Percentiles rank a stretch among this genome's conserved stretches.
Conservation (phyloP, 2,113 vertebrate genomes). For the Marmota flaviventris region DNA sequence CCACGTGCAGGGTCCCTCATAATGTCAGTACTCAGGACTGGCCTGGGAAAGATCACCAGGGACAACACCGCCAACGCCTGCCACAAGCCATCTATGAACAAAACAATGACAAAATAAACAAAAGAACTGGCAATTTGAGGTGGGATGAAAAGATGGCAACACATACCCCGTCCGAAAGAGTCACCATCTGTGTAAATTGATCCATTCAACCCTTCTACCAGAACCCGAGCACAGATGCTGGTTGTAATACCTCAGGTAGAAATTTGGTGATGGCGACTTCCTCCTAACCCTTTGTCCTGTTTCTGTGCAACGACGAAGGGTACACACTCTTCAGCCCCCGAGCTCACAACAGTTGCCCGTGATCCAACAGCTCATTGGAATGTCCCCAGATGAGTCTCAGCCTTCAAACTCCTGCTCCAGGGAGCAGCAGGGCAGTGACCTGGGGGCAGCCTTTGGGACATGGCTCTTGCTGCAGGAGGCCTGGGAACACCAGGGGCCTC, state of each 20-base stretch:
- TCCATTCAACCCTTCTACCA: neutral
- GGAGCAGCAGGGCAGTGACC: neutral
- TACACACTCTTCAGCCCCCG: neutral
- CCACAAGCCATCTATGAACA: neutral
- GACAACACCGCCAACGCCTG: rapidly evolving
- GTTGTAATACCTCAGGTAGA: neutral
- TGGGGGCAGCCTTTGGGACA: neutral
- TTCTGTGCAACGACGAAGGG: too few relatives aligned
- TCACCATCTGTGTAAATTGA: neutral
- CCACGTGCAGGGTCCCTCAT: rapidly evolving
- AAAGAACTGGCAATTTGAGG: neutral
- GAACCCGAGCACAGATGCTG: neutral
- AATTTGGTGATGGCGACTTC: neutral
- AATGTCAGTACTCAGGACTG: rapidly evolving
- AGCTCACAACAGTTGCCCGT: neutral
- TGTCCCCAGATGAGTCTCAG: rapidly evolving
- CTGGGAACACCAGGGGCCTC: neutral
- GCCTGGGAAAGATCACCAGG: rapidly evolving
- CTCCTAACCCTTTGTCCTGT: neutral
- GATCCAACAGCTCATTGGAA: neutral
- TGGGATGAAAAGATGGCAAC: neutral
- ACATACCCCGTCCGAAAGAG: neutral
- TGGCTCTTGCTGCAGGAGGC: neutral
- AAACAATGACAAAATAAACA: neutral
- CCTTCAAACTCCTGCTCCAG: neutral